Percentiles rank a stretch among this genome's conserved stretches.
These are phyloP conservation scores for Palythoa grandis DNA, from an alignment of 92 coral and sea anemone species.

Conservation along the genomic window DNA sequence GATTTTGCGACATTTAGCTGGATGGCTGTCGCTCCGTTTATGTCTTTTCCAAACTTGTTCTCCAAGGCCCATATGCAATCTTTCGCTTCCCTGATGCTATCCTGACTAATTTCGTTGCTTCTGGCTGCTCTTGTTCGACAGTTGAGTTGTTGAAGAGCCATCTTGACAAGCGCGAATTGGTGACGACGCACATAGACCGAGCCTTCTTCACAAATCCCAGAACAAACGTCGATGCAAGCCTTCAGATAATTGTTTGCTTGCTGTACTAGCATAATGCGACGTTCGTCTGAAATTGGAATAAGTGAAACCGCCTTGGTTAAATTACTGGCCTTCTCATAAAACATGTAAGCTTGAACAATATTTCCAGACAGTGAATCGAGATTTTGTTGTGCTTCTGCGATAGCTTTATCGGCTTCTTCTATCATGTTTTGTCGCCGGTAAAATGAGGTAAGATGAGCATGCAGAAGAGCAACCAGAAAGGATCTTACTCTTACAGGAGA, in stretches of 20 bases:
- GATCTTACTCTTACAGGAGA: not conserved
- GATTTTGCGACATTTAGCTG: conserved; percentile 44
- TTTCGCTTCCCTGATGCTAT: conserved; percentile 48
- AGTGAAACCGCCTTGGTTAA: conserved; percentile 21
- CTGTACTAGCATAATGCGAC: conserved; percentile 30
- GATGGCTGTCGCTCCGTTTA: conserved; percentile 52
- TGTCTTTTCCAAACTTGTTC: conserved; percentile 34
- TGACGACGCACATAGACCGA: conserved; percentile 58
- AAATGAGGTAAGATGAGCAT: conserved; percentile 60
- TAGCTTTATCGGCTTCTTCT: conserved; percentile 36
- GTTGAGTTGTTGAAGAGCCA: conserved; percentile 64
- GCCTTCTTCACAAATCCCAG: conserved; percentile 24
- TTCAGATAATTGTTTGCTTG: conserved; percentile 35
- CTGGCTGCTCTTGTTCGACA: conserved; percentile 66
- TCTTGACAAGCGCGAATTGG: conserved; percentile 52
- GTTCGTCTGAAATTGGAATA: conserved; percentile 10
- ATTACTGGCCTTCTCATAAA: conserved; percentile 71
- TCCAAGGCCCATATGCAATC: conserved; percentile 39
- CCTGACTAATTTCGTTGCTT: conserved; percentile 16
- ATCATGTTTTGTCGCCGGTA: conserved; percentile 60
- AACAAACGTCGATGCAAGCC: conserved; percentile 52
- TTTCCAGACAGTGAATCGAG: conserved; percentile 20
- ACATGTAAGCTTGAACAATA: conserved; percentile 51
- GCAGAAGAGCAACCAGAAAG: conserved; percentile 48
- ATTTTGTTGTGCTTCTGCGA: conserved; percentile 51